Percentiles rank a stretch among this genome's conserved stretches.
These are phyloP conservation scores for Neoaliturus tenellus DNA, from an alignment of 2,888 invertebrate genomes.

Conservation along the genomic window DNA sequence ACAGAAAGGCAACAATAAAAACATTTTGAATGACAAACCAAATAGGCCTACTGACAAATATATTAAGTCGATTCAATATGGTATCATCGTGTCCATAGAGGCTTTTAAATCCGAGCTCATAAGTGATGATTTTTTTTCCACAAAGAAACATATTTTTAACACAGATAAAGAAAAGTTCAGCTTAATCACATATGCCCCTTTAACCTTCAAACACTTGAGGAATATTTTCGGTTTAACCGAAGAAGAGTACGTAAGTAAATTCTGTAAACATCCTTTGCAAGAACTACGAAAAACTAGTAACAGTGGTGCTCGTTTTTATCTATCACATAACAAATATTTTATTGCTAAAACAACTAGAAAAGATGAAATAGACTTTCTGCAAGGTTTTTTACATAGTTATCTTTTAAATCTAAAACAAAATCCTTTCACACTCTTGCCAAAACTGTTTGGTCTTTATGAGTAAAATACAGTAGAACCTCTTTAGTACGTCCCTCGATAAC, in stretches of 20 bases:
- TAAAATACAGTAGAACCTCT: too few species aligned
- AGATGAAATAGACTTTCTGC: slow-evolving; percentile 99
- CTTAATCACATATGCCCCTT: slow-evolving; percentile 99
- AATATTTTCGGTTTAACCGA: slow-evolving; percentile 99
- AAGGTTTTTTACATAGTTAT: slow-evolving; percentile 98
- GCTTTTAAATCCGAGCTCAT: slow-evolving; percentile 97
- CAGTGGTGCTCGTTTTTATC: slow-evolving; percentile 99
- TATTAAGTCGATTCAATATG: slow-evolving; percentile 99
- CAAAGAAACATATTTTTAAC: slow-evolving; percentile 97
- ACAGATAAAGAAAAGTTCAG: slow-evolving; percentile 76
- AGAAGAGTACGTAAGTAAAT: slow-evolving; percentile 99
- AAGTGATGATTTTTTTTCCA: too few species aligned
- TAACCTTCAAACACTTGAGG: slow-evolving; percentile 99
- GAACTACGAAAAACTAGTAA: slow-evolving; percentile 99
- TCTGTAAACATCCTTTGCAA: slow-evolving; percentile 95
- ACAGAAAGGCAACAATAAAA: not conserved
- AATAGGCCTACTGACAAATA: too few species aligned
- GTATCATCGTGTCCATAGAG: slow-evolving; percentile 90
- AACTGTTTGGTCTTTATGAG: slow-evolving; percentile 93
- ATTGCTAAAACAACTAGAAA: slow-evolving; percentile 99
- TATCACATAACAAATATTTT: slow-evolving; percentile 99
- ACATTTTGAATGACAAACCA: not conserved
- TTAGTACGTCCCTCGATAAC: too few species aligned
- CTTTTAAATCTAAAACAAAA: slow-evolving; percentile 98
- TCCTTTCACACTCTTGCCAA: slow-evolving; percentile 98